phyloP scores from a whole-genome alignment of 2,113 vertebrate genomes.

The Balaeniceps rex region DNA sequence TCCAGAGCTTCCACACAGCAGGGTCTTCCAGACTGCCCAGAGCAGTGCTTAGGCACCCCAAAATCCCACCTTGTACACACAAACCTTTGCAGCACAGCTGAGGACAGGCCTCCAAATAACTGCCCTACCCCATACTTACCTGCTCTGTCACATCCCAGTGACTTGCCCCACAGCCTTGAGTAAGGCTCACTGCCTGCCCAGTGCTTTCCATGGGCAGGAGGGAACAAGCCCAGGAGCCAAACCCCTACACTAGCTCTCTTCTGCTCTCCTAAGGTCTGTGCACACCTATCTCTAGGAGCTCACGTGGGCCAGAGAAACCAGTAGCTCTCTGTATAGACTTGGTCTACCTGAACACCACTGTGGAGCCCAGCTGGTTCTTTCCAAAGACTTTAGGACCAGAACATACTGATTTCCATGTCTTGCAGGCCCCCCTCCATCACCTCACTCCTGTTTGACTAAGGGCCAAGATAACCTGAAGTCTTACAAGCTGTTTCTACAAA shows the following conservation, averaged over 20 bases:
- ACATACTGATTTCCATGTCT: neutral
- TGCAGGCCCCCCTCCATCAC: neutral
- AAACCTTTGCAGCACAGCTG: neutral
- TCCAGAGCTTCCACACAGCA: neutral
- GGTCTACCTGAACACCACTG: neutral
- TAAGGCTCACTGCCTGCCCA: neutral
- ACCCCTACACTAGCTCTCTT: neutral
- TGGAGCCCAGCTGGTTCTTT: neutral
- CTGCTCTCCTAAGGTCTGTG: neutral
- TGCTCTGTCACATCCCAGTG: neutral
- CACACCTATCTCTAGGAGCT: neutral
- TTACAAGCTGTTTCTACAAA: neutral
- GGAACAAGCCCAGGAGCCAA: neutral
- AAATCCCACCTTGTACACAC: neutral
- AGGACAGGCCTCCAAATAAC: neutral
- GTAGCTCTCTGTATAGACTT: neutral
- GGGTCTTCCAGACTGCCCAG: neutral
- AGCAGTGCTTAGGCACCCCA: neutral
- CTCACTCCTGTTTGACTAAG: neutral
- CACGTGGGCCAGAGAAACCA: neutral
- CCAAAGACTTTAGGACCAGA: neutral
- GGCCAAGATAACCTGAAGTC: neutral
- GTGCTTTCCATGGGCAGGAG: neutral
- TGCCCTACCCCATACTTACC: neutral
- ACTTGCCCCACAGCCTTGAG: neutral